Evolutionary conservation across 2,113 vertebrate species (phyloP).

Genomic region (Misgurnus mizolepis): DNA sequence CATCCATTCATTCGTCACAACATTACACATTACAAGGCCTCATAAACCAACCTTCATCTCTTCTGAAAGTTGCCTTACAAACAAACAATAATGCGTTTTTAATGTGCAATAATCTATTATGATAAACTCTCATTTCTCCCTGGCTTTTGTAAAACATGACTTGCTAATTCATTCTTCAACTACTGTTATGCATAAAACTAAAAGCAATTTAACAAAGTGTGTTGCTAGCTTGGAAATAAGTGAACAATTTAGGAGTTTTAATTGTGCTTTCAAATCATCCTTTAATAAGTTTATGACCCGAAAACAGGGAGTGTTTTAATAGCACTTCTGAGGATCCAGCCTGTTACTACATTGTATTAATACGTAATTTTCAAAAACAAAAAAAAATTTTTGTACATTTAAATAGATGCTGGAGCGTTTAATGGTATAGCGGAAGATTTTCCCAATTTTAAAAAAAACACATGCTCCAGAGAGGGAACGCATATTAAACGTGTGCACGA

Average conservation of each 20-base stretch:
- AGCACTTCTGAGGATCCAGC: conserved; percentile 17
- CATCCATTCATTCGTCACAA: background rate
- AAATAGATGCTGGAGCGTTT: no score
- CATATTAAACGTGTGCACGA: no score
- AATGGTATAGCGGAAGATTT: no score
- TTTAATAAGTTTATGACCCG: conserved; percentile 20
- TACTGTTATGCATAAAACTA: conserved; percentile 16
- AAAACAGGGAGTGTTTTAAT: conserved; percentile 44
- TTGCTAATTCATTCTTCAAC: conserved; percentile 2
- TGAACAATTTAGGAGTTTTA: conserved; percentile 38
- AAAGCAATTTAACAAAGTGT: conserved; percentile 43
- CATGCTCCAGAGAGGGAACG: no score
- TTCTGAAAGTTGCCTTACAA: conserved; percentile 2
- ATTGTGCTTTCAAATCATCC: conserved; percentile 11
- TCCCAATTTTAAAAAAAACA: no score
- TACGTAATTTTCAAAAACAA: no score
- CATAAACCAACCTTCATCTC: conserved; percentile 13
- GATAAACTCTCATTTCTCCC: background rate
- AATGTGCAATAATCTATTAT: conserved; percentile 3
- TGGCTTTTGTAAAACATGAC: background rate
- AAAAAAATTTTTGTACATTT: no score
- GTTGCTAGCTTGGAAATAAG: conserved; percentile 35
- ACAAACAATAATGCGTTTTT: conserved; percentile 14
- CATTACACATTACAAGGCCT: conserved; percentile 11
- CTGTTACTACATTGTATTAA: background rate